Conservation (phyloP, 2,888 invertebrate species). For the Torymus tubicola region DNA sequence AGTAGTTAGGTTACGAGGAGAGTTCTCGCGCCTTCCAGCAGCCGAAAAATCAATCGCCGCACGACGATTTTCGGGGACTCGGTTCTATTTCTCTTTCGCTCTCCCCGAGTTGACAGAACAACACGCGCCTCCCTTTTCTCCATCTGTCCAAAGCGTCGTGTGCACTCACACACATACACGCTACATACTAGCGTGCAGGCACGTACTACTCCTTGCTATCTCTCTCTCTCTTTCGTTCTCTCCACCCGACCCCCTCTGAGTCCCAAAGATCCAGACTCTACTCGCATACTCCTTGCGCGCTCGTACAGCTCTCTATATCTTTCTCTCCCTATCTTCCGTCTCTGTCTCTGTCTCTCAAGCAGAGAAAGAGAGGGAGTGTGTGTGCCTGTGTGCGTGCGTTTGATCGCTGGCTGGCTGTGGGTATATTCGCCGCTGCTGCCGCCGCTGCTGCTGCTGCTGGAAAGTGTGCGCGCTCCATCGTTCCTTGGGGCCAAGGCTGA, state of each 20-base stretch:
- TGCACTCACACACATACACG: neutral
- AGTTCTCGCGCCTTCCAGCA: slow-evolving; percentile 20
- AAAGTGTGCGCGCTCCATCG: slow-evolving; percentile 22
- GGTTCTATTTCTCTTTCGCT: neutral
- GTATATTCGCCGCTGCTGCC: no score
- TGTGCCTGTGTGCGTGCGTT: no score
- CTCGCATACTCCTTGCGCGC: neutral
- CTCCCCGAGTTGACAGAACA: slow-evolving; percentile 42
- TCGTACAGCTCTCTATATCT: neutral
- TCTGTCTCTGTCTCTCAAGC: neutral
- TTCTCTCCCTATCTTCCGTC: neutral
- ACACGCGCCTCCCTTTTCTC: slow-evolving; percentile 40
- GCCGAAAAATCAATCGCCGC: slow-evolving; percentile 50
- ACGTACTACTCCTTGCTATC: neutral
- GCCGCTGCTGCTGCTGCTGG: neutral
- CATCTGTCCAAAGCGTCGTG: slow-evolving; percentile 18
- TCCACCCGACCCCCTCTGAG: slow-evolving; percentile 29
- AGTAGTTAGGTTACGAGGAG: neutral
- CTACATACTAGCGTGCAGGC: neutral
- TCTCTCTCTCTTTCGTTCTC: neutral
- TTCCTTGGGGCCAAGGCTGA: slow-evolving; percentile 11
- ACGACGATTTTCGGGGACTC: slow-evolving; percentile 27
- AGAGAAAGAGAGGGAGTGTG: no score
- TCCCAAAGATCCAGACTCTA: slow-evolving; percentile 15
- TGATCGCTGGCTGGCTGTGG: no score